Conservation (phyloP, 2,113 vertebrate genomes). For the Malurus alboscapulatus region DNA sequence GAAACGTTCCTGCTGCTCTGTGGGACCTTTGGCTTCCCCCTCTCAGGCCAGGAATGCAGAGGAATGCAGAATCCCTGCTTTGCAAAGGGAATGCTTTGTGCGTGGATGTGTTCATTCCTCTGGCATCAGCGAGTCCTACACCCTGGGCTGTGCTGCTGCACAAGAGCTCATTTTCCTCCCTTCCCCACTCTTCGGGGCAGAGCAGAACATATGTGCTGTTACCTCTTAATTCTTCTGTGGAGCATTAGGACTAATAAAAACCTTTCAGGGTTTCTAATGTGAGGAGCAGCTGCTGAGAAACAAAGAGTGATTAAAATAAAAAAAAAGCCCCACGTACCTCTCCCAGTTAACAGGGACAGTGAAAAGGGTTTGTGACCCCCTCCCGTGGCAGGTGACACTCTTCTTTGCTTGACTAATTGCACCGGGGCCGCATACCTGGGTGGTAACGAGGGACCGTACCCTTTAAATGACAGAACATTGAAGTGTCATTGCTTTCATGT, state of each 20-base stretch:
- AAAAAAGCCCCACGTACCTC: neutral
- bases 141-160: neutral
- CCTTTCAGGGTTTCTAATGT: conserved; percentile 37
- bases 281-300: conserved; percentile 42
- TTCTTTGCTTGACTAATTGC: conserved; percentile 31
- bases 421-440: neutral
- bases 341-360: neutral
- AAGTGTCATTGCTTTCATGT: conserved; percentile 43
- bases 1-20: conserved; percentile 3
- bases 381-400: neutral
- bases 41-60: neutral
- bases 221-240: conserved; percentile 38
- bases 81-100: neutral
- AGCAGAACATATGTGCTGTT: neutral
- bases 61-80: neutral
- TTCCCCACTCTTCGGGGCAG: neutral
- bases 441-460: neutral
- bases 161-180: neutral
- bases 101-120: neutral
- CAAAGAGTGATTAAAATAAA: neutral
- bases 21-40: conserved; percentile 31
- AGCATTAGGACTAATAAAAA: conserved; percentile 51
- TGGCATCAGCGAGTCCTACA: neutral
- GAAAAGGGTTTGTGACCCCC: neutral
- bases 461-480: conserved; percentile 50